Base-by-base conservation (phyloP, 1,140 invertebrate genomes). In the Euschistus heros region DNA sequence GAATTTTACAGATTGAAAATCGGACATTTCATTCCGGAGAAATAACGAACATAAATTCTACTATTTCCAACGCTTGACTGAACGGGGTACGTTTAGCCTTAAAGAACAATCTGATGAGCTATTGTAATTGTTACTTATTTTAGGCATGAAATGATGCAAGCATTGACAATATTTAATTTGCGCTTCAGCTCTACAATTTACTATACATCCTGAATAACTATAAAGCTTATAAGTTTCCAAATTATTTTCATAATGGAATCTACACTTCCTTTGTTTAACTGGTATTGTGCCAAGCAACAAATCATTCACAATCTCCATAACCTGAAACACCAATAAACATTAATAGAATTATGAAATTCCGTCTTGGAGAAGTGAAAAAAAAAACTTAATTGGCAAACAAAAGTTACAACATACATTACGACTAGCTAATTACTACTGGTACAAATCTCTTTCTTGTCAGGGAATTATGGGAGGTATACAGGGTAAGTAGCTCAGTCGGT, bases 201-300 rank as follows among this genome's bases (percentile, higher is more conserved):
- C 83, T 0, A 81, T 81, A 69, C 85, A 86, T 0, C 83, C 82
- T 14, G 82, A 84, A 68, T 84, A 85, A 24, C 82, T 85, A 64
- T 86, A 57, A 26, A 80, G 76, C 0, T 72, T 75, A 71, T 85
- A 83, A 0, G 24, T 6, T 15, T 33, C 22, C 44, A 85, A 71
- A 64, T 78, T 76, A 63, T 81, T 81, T 73, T 86, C 84, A 59
- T 85, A 81, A 0, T 76, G 78, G 68, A 84, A 86, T 14, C 82
- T 79, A 71, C 85, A 86, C 70, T 80, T 64, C 72, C 78, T 17
- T 79, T 82, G 81, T 5, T 74, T 72, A 0, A 81, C 75, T 17
- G 76, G 74, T 6, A 83, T 80, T 17, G 79, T 69, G 1, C 78
- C 74, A 0, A 81, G 80, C 13, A 75, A 74, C 6, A 75, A 76